Conservation (phyloP, 2,888 invertebrate genomes). For the Drosophila acutilabella region DNA sequence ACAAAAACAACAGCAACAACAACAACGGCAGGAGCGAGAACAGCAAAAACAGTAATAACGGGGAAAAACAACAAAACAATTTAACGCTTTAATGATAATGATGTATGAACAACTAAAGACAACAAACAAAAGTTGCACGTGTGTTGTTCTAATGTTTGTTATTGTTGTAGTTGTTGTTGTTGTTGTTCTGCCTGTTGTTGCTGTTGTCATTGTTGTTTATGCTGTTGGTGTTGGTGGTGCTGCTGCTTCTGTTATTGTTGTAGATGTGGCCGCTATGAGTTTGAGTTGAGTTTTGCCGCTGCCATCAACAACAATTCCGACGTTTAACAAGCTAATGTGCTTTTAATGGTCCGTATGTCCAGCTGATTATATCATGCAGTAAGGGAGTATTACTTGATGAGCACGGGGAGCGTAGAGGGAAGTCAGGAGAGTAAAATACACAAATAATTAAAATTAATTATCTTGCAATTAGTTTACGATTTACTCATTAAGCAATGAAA, state of each 20-base stretch:
- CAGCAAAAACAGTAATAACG: conserved; percentile 5
- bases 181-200: conserved; percentile 22
- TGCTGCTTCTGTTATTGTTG: conserved; percentile 20
- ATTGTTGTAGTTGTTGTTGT: conserved; percentile 24
- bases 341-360: conserved; percentile 74
- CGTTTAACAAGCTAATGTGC: conserved; percentile 79
- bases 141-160: conserved; percentile 43
- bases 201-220: conserved; percentile 39
- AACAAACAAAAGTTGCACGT: conserved; percentile 70
- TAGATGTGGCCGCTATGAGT: conserved; percentile 11
- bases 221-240: conserved; percentile 11
- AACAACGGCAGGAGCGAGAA: neutral
- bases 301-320: conserved; percentile 57
- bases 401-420: neutral
- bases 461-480: conserved; percentile 80
- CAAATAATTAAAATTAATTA: conserved; percentile 80
- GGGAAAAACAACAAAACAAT: conserved; percentile 70
- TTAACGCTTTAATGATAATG: conserved; percentile 80
- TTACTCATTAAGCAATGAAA: conserved; percentile 71
- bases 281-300: conserved; percentile 28
- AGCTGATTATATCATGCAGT: conserved; percentile 69
- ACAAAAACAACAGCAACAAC: conserved; percentile 10
- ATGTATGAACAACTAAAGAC: conserved; percentile 77
- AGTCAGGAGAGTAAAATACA: conserved; percentile 67
- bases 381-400: neutral